Conservation (phyloP, 1,140 invertebrate species). For the Sarcophaga bullata region DNA sequence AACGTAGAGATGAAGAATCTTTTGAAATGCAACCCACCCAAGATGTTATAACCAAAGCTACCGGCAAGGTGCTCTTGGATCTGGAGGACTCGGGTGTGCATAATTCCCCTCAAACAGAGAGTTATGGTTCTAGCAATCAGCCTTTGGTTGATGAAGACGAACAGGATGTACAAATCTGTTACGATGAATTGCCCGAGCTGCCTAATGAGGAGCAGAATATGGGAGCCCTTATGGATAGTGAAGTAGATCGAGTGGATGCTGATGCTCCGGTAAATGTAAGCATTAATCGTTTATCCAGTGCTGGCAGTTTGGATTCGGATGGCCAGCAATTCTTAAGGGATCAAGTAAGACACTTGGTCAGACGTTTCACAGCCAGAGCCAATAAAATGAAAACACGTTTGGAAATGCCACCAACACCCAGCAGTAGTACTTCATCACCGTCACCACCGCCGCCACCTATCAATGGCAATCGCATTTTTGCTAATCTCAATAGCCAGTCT, state of each 20-base stretch:
- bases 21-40: constrained; percentile 48
- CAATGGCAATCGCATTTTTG: background rate
- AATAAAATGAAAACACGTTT: constrained; percentile 69
- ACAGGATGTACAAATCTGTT: constrained; percentile 62
- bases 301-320: constrained; percentile 54
- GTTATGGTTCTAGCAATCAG: constrained; percentile 37
- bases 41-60: constrained; percentile 45
- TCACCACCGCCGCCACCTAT: constrained; percentile 50
- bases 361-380: constrained; percentile 71
- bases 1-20: constrained; percentile 45
- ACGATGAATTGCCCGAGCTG: constrained; percentile 59
- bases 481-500: constrained; percentile 41
- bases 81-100: constrained; percentile 35
- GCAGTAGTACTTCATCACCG: constrained; percentile 67
- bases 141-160: constrained; percentile 57
- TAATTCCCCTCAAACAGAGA: constrained; percentile 14
- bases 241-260: constrained; percentile 54
- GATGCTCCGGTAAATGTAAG: constrained; percentile 39
- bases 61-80: constrained; percentile 45
- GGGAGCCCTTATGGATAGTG: constrained; percentile 51
- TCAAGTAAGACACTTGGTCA: constrained; percentile 70
- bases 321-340: constrained; percentile 62
- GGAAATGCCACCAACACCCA: constrained; percentile 73
- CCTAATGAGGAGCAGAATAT: constrained; percentile 61
- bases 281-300: constrained; percentile 9